Evolutionary conservation across 1,140 invertebrate genomes (phyloP).

Genomic region (Heliconius melpomene): DNA sequence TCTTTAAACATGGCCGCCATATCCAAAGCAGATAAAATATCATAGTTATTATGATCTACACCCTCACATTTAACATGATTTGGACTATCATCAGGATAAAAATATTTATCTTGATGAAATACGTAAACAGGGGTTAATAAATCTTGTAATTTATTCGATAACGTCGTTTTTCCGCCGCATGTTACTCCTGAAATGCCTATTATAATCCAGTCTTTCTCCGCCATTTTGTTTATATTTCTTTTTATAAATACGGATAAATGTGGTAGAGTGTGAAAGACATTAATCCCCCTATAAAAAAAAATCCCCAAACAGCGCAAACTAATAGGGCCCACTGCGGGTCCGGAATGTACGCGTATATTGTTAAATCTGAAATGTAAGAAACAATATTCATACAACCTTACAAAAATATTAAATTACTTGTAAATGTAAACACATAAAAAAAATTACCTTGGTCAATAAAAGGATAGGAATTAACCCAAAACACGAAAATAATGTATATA

Average conservation of each 20-base stretch:
- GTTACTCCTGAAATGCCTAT: slow-evolving; percentile 90
- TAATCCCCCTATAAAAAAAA: slow-evolving; percentile 85
- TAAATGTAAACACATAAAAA: not conserved
- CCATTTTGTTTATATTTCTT: slow-evolving; percentile 18
- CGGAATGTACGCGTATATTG: slow-evolving; percentile 83
- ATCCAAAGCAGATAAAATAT: slow-evolving; percentile 87
- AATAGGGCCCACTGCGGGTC: slow-evolving; percentile 83
- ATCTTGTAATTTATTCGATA: slow-evolving; percentile 83
- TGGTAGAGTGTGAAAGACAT: slow-evolving; percentile 85
- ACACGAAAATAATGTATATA: slow-evolving; percentile 83
- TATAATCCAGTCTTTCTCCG: slow-evolving; percentile 83
- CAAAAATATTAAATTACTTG: not conserved
- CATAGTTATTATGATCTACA: slow-evolving; percentile 90
- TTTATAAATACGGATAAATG: slow-evolving; percentile 69
- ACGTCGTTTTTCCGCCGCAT: slow-evolving; percentile 90
- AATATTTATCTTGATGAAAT: slow-evolving; percentile 90
- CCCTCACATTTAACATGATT: slow-evolving; percentile 84
- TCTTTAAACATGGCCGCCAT: slow-evolving; percentile 87
- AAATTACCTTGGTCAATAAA: slow-evolving; percentile 82
- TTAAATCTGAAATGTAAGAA: slow-evolving; percentile 75
- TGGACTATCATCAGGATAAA: slow-evolving; percentile 85
- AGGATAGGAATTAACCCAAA: slow-evolving; percentile 86
- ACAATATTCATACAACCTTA: no score
- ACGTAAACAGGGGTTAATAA: slow-evolving; percentile 81
- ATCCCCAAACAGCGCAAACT: slow-evolving; percentile 82